Evolutionary conservation across 1,140 invertebrate species (phyloP).

Genomic region (Nasonia longicornis): DNA sequence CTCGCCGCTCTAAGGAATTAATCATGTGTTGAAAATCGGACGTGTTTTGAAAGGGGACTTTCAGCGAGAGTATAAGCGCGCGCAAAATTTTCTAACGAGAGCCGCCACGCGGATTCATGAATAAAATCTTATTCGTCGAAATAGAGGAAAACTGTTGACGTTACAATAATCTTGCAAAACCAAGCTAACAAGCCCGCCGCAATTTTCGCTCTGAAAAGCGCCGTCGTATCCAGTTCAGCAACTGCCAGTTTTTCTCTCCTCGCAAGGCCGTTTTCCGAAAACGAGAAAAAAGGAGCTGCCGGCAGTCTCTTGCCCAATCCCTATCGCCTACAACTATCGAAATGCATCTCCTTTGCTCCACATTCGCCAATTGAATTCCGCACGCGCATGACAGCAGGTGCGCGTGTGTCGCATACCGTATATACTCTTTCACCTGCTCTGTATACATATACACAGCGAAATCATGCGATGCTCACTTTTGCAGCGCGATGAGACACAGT

Average conservation of each 20-base stretch:
- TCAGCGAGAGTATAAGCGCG: neutral
- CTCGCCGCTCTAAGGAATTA: neutral
- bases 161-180: neutral
- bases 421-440: neutral
- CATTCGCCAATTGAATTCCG: neutral
- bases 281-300: neutral
- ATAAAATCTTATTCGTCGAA: slow-evolving; percentile 22
- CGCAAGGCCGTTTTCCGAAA: neutral
- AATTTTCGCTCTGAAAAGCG: too few relatives aligned
- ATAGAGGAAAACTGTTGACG: neutral
- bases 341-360: neutral
- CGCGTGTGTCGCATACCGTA: neutral
- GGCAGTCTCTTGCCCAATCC: neutral
- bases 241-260: neutral
- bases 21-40: neutral
- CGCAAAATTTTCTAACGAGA: slow-evolving; percentile 1
- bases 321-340: neutral
- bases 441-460: neutral
- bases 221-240: too few relatives aligned
- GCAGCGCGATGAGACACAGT: neutral
- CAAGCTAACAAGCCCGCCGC: neutral
- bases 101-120: neutral
- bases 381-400: neutral
- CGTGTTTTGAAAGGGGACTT: neutral
- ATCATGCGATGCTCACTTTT: neutral